Base-by-base conservation (phyloP, 2,113 vertebrate species). In the Elephas maximus region DNA sequence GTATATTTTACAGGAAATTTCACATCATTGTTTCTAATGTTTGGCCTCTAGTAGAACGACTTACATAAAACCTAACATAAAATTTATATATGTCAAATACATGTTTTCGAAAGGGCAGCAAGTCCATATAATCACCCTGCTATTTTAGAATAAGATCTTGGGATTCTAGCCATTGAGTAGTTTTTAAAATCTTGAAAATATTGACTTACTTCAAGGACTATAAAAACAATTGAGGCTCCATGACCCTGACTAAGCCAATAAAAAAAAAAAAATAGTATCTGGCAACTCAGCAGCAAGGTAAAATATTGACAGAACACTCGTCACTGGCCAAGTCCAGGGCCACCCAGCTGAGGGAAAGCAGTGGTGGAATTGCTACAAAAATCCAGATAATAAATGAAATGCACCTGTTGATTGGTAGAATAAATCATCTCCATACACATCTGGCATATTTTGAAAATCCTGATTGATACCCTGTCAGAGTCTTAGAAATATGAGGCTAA, bases 131-230 rank as follows among this genome's bases (percentile, higher is more conserved):
- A n/a, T 57, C 37, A 10, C 44, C 48, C 5, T 18, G 8, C 82
- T 37, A 14, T 79, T 60, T 76, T 33, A 65, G 62, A 84, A 21
- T 71, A 78, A 81, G 21, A 83, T 48, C 84, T 86, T 53, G 12
- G 41, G 45, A 80, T 76, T 48, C 21, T 15, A 94, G 44, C 44
- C 71, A 8, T 48, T 23, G 30, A 80, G 60, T 57, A 21, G 57
- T 74, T 91, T 89, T 91, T 65, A 90, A 84, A 76, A 93, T 87
- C 83, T 92, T 53, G 51, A 95, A 95, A 95, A 90, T 96, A 93
- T 37, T 88, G 96, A 97, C 95, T 93, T 17, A 89, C 83, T 88
- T 95, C 80, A 88, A 95, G 92, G 90, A 88, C 88, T 82, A 6
- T 57, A 48, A 79, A 94, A 97, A 94, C 80, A 92, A 21, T 96